Evolutionary conservation across 2,113 vertebrate genomes (phyloP).

Genomic region (Microtus ochrogaster): DNA sequence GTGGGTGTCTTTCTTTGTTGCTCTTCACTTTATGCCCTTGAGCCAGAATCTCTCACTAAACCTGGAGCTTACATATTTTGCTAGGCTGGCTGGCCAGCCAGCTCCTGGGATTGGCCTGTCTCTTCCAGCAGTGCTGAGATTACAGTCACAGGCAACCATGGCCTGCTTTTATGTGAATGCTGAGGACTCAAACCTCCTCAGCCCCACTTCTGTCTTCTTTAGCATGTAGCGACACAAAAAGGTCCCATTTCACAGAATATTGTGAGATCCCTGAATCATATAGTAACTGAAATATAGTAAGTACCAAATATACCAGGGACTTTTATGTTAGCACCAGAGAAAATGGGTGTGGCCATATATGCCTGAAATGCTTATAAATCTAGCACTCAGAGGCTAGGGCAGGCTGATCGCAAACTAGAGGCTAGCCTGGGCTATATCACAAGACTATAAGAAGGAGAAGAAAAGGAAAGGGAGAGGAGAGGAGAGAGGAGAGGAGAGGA

Average conservation of each 20-base stretch:
- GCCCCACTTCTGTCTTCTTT: not conserved
- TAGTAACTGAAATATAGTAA: not conserved
- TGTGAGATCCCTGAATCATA: not conserved
- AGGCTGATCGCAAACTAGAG: not conserved
- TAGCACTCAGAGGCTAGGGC: not conserved
- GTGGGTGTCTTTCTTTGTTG: not conserved
- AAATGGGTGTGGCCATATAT: not conserved
- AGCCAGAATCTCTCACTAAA: not conserved
- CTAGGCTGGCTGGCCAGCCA: not conserved
- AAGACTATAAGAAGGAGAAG: not conserved
- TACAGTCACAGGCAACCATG: not conserved
- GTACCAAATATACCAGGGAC: not conserved
- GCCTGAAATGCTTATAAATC: not conserved
- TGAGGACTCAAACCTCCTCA: not conserved
- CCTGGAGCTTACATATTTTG: not conserved
- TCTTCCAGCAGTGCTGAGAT: not conserved
- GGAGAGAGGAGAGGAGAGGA: too few species aligned
- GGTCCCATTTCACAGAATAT: not conserved
- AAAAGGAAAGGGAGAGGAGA: not conserved
- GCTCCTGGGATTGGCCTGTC: not conserved
- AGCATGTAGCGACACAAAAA: not conserved
- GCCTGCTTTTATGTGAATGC: not conserved
- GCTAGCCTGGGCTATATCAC: not conserved
- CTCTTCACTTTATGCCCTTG: not conserved
- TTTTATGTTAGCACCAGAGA: not conserved